Conservation (phyloP, 1,140 invertebrate genomes). For the Meloidogyne hapla region DNA sequence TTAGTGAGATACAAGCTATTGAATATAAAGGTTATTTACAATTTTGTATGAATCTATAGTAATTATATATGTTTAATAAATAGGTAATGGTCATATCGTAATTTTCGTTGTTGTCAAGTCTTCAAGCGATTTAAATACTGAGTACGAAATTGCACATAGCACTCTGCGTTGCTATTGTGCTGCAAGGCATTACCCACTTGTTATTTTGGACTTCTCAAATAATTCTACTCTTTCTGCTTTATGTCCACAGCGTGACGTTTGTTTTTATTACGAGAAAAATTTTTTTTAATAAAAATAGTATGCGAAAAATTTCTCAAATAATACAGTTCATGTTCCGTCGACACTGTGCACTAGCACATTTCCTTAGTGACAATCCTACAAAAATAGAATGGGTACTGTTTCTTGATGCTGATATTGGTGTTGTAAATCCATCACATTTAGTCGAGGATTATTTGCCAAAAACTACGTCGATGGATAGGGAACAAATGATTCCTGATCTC, state of each 20-base stretch:
- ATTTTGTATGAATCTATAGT: no score
- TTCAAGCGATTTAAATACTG: slow-evolving; percentile 6
- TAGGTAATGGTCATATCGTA: no score
- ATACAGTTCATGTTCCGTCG: slow-evolving; percentile 53
- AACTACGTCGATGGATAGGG: background rate
- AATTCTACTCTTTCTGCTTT: slow-evolving; percentile 6
- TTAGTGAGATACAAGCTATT: no score
- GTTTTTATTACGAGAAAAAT: background rate
- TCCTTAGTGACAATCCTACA: slow-evolving; percentile 23
- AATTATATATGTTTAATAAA: no score
- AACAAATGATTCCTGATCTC: slow-evolving; percentile 21
- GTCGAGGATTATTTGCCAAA: slow-evolving; percentile 43
- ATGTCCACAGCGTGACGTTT: slow-evolving; percentile 35
- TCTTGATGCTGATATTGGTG: slow-evolving; percentile 53
- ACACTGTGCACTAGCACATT: slow-evolving; percentile 44
- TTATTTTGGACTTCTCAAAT: slow-evolving; percentile 19
- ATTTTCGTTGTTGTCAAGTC: no score
- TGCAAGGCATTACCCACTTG: slow-evolving; percentile 25
- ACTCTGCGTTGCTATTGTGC: slow-evolving; percentile 33
- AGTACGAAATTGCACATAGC: slow-evolving; percentile 30
- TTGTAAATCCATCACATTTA: slow-evolving; percentile 50
- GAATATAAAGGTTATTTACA: no score
- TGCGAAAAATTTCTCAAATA: background rate
- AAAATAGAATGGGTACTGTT: slow-evolving; percentile 45
- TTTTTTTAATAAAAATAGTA: background rate